Base-by-base conservation (phyloP, 1,140 invertebrate genomes). In the Laupala kohalensis region DNA sequence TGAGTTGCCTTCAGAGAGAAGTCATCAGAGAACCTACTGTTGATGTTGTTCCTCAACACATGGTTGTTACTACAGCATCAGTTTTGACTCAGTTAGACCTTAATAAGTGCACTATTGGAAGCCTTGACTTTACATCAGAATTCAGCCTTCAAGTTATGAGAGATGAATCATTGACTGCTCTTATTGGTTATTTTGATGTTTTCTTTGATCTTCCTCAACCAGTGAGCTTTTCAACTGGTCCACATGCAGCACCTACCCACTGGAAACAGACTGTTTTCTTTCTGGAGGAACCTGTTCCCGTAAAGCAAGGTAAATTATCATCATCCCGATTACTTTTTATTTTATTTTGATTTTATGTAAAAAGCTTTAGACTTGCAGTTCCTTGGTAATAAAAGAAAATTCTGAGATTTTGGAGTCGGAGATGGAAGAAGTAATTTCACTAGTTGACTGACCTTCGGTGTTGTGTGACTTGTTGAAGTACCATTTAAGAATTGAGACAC, bases 231-330 rank as follows among this genome's bases (percentile, higher is more conserved):
- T 89, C 87, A 71, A 94, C 92, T 74, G 90, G 88, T 77, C 95
- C 90, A 69, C 83, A 83, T 73, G 86, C 87, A 76, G 84, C 85
- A 73, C 83, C 85, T 68, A 99, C 96, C 9, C 96, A 99, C 82
- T 99, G 97, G 97, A 98, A 98, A 81, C 97, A 99, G 81, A 97
- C 96, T 2, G 88, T 97, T 9, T 96, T 99, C 79, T 95, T 95
- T 76, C 85, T 99, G 53, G 89, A 84, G 75, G 83, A 91, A 77
- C 87, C 90, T 75, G 85, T 89, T 77, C 76, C 80, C 74, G 85
- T 95, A 4, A 87, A 88, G 72, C 83, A 89, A 84, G 94, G 92
- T 87, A 78, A 69, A 37, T 30, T 71, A 12, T 29, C n/a, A n/a
- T n/a, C n/a, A n/a, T n/a, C n/a, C n/a, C 4, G 4, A n/a, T 63